A percentile compares a stretch with the other conserved stretches of the same genome.
phyloP scores from a whole-genome alignment of 2,888 invertebrate genomes.

The Chymomyza caudatula region DNA sequence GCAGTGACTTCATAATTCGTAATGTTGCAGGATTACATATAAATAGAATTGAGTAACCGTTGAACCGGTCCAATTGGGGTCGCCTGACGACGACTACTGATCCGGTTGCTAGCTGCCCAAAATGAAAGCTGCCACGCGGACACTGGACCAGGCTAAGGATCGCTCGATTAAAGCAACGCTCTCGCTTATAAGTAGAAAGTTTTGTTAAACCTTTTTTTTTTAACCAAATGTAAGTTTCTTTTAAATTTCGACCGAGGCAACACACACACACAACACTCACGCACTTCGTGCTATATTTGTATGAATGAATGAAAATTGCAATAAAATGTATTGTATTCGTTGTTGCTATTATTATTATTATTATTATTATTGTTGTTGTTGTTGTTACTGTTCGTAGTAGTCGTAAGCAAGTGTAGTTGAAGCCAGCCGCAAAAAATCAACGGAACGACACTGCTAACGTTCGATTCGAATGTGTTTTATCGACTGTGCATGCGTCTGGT shows the following conservation, averaged over 20 bases:
- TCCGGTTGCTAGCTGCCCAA: conserved; percentile 22
- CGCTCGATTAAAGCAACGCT: conserved; percentile 48
- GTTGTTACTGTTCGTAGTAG: conserved; percentile 9
- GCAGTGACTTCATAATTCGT: conserved; percentile 52
- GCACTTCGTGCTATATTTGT: conserved; percentile 27
- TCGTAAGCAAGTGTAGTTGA: background rate
- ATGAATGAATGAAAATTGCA: conserved; percentile 65
- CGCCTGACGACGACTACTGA: conserved; percentile 5
- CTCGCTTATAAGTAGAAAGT: background rate
- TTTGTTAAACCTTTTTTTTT: background rate
- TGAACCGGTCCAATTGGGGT: conserved; percentile 57
- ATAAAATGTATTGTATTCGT: conserved; percentile 40
- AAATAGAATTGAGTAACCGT: conserved; percentile 46
- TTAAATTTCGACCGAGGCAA: conserved; percentile 11
- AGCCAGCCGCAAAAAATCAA: conserved; percentile 25
- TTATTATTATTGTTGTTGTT: background rate
- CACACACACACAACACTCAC: conserved; percentile 32
- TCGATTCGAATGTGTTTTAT: conserved; percentile 71
- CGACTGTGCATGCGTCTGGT: conserved; percentile 62
- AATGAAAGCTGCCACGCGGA: conserved; percentile 52
- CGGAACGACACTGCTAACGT: conserved; percentile 52
- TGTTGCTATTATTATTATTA: conserved; percentile 10
- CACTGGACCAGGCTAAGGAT: conserved; percentile 46
- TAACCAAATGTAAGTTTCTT: background rate
- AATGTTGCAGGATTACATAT: conserved; percentile 53